Conservation (phyloP, 2,888 invertebrate species). For the Tubiluchus corallicola region DNA sequence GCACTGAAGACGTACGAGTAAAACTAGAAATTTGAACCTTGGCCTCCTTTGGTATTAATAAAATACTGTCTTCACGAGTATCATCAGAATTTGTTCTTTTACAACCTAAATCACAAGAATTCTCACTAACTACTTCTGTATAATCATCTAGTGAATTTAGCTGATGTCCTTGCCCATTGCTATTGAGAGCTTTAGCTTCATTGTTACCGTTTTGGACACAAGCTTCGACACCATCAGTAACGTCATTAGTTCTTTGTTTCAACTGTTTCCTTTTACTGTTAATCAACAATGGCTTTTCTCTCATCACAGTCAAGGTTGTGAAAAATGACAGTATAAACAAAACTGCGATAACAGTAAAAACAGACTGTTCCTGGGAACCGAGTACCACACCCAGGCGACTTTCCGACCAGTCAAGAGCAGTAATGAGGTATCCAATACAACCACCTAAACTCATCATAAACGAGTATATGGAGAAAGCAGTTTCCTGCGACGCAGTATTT, state of each 20-base stretch:
- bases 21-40: too few species aligned
- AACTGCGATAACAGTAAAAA: constrained; percentile 18
- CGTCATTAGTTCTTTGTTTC: background rate
- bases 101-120: too few species aligned
- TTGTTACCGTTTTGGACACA: background rate
- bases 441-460: constrained; percentile 22
- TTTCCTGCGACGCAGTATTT: constrained; percentile 14
- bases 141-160: too few species aligned
- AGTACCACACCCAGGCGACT: constrained; percentile 12
- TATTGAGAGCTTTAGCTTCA: background rate
- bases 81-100: background rate
- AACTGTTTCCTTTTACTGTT: too few species aligned
- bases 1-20: background rate
- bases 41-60: background rate
- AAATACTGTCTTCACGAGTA: background rate
- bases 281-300: constrained; percentile 15
- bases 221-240: constrained; percentile 5
- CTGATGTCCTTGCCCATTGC: too few species aligned
- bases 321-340: constrained; percentile 16
- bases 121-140: too few species aligned
- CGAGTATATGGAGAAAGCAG: constrained; percentile 22
- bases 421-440: constrained; percentile 22
- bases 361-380: constrained; percentile 18
- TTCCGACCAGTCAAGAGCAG: constrained; percentile 19
- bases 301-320: constrained; percentile 18